phyloP scores from a whole-genome alignment of 2,113 vertebrate genomes.

The Aix galericulata region DNA sequence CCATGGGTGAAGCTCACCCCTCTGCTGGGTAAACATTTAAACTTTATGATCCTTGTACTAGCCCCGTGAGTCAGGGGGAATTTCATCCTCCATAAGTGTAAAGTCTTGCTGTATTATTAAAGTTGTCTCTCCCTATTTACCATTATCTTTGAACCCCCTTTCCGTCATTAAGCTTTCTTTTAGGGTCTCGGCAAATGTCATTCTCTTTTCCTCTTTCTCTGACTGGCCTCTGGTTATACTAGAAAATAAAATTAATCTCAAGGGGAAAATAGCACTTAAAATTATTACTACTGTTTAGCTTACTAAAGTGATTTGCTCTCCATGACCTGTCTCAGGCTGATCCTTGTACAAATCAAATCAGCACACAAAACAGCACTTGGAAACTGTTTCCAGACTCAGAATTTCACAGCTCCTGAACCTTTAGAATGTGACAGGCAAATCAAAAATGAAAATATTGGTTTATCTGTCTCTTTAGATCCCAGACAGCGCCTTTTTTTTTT shows the following conservation, averaged over 20 bases:
- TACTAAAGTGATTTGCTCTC: slow-evolving; percentile 76
- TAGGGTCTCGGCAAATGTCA: slow-evolving; percentile 66
- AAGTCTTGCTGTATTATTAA: slow-evolving; percentile 54
- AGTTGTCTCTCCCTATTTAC: slow-evolving; percentile 32
- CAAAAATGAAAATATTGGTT: slow-evolving; percentile 26
- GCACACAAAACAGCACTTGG: slow-evolving; percentile 58
- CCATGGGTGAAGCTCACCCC: slow-evolving; percentile 43
- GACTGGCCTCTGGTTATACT: slow-evolving; percentile 66
- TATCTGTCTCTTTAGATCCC: slow-evolving; percentile 42
- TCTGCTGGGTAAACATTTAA: slow-evolving; percentile 45
- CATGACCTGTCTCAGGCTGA: slow-evolving; percentile 67
- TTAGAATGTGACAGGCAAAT: slow-evolving; percentile 58
- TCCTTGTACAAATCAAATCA: slow-evolving; percentile 73
- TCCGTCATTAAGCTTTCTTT: slow-evolving; percentile 62
- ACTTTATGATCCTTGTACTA: slow-evolving; percentile 58
- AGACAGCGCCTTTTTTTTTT: neutral
- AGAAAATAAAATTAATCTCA: slow-evolving; percentile 77
- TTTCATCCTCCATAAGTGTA: slow-evolving; percentile 49
- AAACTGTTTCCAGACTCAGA: slow-evolving; percentile 48
- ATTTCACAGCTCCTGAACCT: slow-evolving; percentile 60
- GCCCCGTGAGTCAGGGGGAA: neutral
- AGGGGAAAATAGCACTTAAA: slow-evolving; percentile 76
- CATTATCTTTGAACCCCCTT: slow-evolving; percentile 53
- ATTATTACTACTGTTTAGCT: slow-evolving; percentile 76
- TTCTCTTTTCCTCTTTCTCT: slow-evolving; percentile 60